Conservation (phyloP, 2,113 vertebrate genomes). For the Sorex araneus region DNA sequence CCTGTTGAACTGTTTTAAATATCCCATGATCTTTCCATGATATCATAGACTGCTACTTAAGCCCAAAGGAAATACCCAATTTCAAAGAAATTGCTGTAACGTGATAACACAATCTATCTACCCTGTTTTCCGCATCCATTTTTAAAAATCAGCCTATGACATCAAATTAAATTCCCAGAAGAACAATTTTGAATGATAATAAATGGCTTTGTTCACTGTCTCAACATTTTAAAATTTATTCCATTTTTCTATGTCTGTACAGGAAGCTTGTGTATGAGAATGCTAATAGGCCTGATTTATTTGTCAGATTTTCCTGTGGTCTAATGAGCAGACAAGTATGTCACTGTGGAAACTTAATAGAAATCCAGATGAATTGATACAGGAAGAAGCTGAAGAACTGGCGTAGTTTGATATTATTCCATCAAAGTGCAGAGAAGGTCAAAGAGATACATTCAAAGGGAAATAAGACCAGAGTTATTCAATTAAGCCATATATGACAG, state of each 20-base stretch:
- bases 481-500: neutral
- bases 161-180: conserved; percentile 72
- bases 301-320: conserved; percentile 50
- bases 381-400: conserved; percentile 34
- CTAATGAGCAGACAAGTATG: conserved; percentile 63
- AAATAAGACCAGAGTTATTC: conserved; percentile 23
- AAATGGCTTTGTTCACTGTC: conserved; percentile 61
- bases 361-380: conserved; percentile 22
- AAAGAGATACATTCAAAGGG: conserved; percentile 24
- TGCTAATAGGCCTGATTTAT: conserved; percentile 61
- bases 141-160: neutral
- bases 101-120: neutral
- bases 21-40: neutral
- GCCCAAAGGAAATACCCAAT: neutral
- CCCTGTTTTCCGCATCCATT: neutral
- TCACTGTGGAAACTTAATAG: conserved; percentile 39
- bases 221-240: conserved; percentile 40
- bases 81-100: conserved; percentile 41
- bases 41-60: neutral
- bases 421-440: neutral
- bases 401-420: conserved; percentile 51
- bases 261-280: conserved; percentile 66
- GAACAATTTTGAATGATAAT: conserved; percentile 60
- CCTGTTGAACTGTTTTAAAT: too few species aligned
- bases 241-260: conserved; percentile 53